Base-by-base conservation (phyloP, 1,140 invertebrate genomes). In the Octopus bimaculoides region DNA sequence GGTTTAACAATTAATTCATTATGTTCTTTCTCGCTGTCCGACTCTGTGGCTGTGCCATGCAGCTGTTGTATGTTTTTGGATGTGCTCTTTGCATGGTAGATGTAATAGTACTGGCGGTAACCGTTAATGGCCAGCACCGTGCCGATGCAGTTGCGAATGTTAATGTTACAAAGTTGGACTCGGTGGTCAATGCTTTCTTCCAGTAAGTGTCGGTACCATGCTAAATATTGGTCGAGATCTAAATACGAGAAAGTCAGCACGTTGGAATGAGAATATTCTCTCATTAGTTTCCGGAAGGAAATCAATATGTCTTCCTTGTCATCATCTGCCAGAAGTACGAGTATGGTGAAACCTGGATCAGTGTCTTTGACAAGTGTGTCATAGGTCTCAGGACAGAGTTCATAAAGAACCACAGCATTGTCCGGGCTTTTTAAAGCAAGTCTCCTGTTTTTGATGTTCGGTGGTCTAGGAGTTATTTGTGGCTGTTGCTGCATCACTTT, bases 111-210 rank as follows among this genome's bases (percentile, higher is more conserved):
- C 90, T 97, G 97, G 76, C 97, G 92, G 89, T 97, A 95, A 5
- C 97, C 97, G 91, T 99, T 99, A 56, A 99, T 91, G 3, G 97
- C 95, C 41, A 99, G 90, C 54, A 99, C 97, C 41, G 98, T 99
- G 7, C 98, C 98, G 55, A 99, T 94, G 90, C 97, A 98, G 91
- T 99, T 99, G 85, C 96, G 93, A 5, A 96, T 95, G 92, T 99
- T 99, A 61, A 99, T 98, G 83, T 95, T 79, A 5, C 82, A 94
- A 78, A 98, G 91, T 84, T 96, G 94, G 78, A 93, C 91, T 80
- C 89, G 96, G 94, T 82, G 83, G 79, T 83, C 84, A 17, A 87
- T 84, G 73, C 84, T 89, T 82, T 97, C 91, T 81, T 95, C 93
- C 71, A 99, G 91, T 53, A 99, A 90, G 85, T 96, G 94, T 73